Evolutionary conservation across 2,797 vertebrate genomes (phyloP).

Genomic region (Spheniscus humboldti): DNA sequence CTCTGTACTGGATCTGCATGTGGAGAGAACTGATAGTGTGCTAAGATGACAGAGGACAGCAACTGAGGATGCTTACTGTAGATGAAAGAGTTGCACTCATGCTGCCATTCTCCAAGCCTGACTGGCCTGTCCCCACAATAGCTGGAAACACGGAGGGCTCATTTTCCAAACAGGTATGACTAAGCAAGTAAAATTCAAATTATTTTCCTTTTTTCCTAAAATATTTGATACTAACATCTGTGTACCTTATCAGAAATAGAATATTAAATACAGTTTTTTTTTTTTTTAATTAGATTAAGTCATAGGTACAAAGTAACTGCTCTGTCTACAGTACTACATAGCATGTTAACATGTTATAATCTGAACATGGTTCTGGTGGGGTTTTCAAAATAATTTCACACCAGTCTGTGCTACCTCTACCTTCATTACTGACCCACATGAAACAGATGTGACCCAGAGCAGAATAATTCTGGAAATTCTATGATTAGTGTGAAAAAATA

Average conservation of each 20-base stretch:
- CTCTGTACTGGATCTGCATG: not conserved
- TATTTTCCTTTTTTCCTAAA: not conserved
- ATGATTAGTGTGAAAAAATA: not conserved
- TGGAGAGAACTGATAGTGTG: not conserved
- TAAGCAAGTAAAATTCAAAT: not conserved
- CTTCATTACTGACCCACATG: not conserved
- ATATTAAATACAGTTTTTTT: not conserved
- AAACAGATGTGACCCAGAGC: not conserved
- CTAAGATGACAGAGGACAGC: not conserved
- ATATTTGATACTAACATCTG: not conserved
- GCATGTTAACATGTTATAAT: fast-evolving
- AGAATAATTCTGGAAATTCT: not conserved
- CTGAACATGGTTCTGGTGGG: not conserved
- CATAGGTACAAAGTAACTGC: not conserved
- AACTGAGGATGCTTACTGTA: fast-evolving
- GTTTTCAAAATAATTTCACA: not conserved
- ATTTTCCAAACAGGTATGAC: not conserved
- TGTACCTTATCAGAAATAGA: not conserved
- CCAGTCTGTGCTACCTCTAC: not conserved
- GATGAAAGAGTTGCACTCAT: not conserved
- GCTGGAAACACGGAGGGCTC: not conserved
- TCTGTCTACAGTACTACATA: not conserved
- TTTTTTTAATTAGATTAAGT: not conserved
- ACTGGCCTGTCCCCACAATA: not conserved
- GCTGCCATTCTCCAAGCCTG: not conserved